Percentiles rank a stretch among this genome's conserved stretches.
Conservation (phyloP, 2,113 vertebrate genomes). For the Myotis brandtii region DNA sequence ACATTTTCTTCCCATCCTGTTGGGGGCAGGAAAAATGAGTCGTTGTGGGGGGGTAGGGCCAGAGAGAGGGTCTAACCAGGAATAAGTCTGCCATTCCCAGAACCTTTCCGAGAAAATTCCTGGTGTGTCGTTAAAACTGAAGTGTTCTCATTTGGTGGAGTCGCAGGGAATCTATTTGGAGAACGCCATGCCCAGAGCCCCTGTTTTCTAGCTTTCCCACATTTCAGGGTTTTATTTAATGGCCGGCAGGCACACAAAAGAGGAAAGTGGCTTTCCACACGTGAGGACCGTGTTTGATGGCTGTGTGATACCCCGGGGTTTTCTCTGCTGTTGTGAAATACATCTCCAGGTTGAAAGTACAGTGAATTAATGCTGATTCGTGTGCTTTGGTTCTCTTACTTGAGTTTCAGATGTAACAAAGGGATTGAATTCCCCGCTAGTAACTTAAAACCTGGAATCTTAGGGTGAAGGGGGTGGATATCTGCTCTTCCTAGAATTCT, state of each 20-base stretch:
- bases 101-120: slow-evolving; percentile 59
- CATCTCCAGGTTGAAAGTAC: not conserved
- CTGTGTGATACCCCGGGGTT: not conserved
- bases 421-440: slow-evolving; percentile 62
- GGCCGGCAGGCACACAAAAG: not conserved
- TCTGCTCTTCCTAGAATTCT: not conserved
- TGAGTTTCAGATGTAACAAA: slow-evolving; percentile 62
- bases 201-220: slow-evolving; percentile 41
- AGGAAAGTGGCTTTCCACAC: slow-evolving; percentile 2
- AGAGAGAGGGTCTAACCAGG: slow-evolving; percentile 65
- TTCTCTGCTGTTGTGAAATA: slow-evolving; percentile 49
- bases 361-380: slow-evolving; percentile 48
- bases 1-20: slow-evolving; percentile 78
- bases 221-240: slow-evolving; percentile 49
- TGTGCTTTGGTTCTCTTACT: slow-evolving; percentile 70
- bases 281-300: slow-evolving; percentile 6
- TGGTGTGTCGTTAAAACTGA: not conserved
- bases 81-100: slow-evolving; percentile 72
- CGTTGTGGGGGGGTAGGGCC: not conserved
- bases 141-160: slow-evolving; percentile 27
- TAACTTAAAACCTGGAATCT: slow-evolving; percentile 71
- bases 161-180: slow-evolving; percentile 44
- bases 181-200: not conserved
- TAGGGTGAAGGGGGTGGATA: slow-evolving; percentile 14
- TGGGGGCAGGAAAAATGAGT: slow-evolving; percentile 60